Evolutionary conservation across 2,888 invertebrate species (phyloP).

Genomic region (Ecliptopera silaceata): DNA sequence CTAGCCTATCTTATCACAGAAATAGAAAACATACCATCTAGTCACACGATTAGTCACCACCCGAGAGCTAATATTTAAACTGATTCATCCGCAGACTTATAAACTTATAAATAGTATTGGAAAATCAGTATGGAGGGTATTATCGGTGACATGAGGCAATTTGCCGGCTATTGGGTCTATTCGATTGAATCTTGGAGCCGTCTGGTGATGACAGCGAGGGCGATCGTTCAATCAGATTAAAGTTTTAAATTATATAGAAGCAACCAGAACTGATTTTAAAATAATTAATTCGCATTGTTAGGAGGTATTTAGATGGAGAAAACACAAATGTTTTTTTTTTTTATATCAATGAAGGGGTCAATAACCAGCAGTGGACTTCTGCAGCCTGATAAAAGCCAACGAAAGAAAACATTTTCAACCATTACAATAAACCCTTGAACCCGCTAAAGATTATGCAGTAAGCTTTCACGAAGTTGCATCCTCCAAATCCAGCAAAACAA

Average conservation of each 20-base stretch:
- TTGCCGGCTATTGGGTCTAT: conserved; percentile 43
- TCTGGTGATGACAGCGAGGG: conserved; percentile 48
- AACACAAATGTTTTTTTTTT: no score
- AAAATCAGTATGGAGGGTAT: conserved; percentile 39
- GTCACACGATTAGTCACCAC: no score
- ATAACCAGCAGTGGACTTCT: no score
- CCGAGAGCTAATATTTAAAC: neutral
- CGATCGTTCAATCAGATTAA: conserved; percentile 42
- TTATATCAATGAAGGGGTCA: no score
- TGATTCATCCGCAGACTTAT: neutral
- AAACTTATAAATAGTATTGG: neutral
- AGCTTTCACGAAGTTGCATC: neutral
- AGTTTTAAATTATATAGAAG: conserved; percentile 38
- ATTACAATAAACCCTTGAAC: no score
- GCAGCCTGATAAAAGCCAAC: no score
- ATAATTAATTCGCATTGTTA: no score
- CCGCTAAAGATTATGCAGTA: neutral
- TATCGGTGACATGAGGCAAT: conserved; percentile 53
- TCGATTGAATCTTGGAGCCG: conserved; percentile 43
- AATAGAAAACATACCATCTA: no score
- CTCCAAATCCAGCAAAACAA: conserved; percentile 19
- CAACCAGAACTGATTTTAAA: conserved; percentile 24
- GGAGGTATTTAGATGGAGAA: no score
- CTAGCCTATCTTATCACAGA: no score
- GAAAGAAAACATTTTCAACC: no score